phyloP scores from a whole-genome alignment of 2,797 vertebrate genomes.

The Babyrousa celebensis region DNA sequence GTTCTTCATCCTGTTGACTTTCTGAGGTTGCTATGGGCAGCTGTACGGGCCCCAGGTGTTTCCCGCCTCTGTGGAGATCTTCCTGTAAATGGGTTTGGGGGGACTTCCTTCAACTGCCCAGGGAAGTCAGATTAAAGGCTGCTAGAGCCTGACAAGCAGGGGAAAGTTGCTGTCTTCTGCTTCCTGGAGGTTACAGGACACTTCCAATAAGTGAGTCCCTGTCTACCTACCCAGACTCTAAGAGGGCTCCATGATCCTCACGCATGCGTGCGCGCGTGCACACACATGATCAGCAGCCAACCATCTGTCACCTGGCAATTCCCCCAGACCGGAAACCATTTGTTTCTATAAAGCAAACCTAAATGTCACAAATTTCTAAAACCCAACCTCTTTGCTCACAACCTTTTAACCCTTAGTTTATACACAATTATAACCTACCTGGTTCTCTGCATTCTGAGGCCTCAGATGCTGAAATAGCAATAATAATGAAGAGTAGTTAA shows the following conservation, averaged over 20 bases:
- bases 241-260: background rate
- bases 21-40: background rate
- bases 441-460: background rate
- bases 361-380: background rate
- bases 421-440: background rate
- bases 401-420: background rate
- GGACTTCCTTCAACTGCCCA: background rate
- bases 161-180: background rate
- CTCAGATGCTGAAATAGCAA: background rate
- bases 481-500: background rate
- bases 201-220: background rate
- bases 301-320: background rate
- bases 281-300: background rate
- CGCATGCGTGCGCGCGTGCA: background rate
- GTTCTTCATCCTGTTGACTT: background rate
- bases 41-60: background rate
- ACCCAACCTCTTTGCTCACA: background rate
- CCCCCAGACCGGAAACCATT: background rate
- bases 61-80: background rate
- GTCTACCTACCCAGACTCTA: background rate
- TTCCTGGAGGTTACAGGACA: background rate
- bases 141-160: background rate
- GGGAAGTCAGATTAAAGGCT: background rate
- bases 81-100: background rate
- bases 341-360: background rate